Conservation (phyloP, 2,797 vertebrate species). For the Sebastes kiyomatsui region DNA sequence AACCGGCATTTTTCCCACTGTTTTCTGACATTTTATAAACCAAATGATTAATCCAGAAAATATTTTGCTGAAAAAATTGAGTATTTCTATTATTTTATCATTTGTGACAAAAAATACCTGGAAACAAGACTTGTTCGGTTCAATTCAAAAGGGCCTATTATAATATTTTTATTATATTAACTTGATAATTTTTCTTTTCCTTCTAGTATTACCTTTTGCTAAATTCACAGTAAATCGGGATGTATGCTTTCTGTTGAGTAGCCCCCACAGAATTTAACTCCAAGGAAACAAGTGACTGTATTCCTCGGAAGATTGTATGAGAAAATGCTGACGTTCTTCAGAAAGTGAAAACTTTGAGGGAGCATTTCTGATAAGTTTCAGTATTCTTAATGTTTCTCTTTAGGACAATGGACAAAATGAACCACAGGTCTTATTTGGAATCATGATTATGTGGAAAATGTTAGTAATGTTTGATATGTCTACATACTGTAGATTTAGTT, state of each 20-base stretch:
- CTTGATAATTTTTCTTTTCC: not conserved
- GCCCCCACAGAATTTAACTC: not conserved
- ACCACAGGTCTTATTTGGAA: not conserved
- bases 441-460: not conserved
- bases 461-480: not conserved
- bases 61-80: not conserved
- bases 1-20: not conserved
- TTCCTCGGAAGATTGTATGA: not conserved
- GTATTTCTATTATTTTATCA: not conserved
- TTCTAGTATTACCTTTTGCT: not conserved
- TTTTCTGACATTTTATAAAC: not conserved
- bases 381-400: not conserved
- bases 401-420: not conserved
- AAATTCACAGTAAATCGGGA: not conserved
- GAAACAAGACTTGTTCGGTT: not conserved
- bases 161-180: not conserved
- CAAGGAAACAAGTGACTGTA: not conserved
- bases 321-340: not conserved
- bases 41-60: not conserved
- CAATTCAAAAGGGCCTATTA: not conserved
- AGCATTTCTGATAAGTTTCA: not conserved
- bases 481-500: not conserved
- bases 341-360: not conserved
- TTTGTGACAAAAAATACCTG: not conserved
- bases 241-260: not conserved